These are phyloP conservation scores for Cacoxenus indagator DNA, from an alignment of 2,888 invertebrate species.

Conservation along the genomic window DNA sequence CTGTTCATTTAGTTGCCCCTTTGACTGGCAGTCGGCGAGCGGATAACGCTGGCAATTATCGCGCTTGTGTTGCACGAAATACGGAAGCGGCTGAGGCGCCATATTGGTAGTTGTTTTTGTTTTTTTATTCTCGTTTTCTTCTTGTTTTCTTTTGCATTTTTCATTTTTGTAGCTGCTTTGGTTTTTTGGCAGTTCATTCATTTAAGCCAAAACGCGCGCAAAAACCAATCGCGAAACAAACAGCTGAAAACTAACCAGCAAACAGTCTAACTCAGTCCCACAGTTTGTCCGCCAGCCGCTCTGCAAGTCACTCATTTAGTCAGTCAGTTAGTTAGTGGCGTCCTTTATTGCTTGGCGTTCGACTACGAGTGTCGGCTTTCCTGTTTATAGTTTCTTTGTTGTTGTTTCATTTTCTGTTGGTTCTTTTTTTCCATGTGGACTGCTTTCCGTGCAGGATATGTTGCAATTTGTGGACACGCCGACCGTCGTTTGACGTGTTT, in stretches of 20 bases:
- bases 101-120: constrained; percentile 42
- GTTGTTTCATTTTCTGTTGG: background rate
- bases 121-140: constrained; percentile 42
- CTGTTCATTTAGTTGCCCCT: constrained; percentile 37
- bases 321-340: constrained; percentile 59
- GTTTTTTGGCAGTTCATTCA: constrained; percentile 22
- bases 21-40: constrained; percentile 59
- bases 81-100: constrained; percentile 62
- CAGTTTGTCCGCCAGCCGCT: constrained; percentile 28
- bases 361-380: constrained; percentile 39
- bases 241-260: constrained; percentile 29
- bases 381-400: constrained; percentile 16
- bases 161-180: background rate
- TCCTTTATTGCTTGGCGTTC: constrained; percentile 57
- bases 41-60: constrained; percentile 63
- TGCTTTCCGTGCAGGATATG: constrained; percentile 54
- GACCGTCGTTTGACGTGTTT: constrained; percentile 51
- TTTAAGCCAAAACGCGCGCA: constrained; percentile 9
- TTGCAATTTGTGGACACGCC: constrained; percentile 65
- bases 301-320: constrained; percentile 48
- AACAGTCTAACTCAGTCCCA: constrained; percentile 7
- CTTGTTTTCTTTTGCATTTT: background rate
- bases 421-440: constrained; percentile 40
- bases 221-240: constrained; percentile 34
- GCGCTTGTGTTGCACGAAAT: constrained; percentile 60